These are phyloP conservation scores for Bos javanicus DNA, from an alignment of 2,113 vertebrate genomes.

Conservation along the genomic window DNA sequence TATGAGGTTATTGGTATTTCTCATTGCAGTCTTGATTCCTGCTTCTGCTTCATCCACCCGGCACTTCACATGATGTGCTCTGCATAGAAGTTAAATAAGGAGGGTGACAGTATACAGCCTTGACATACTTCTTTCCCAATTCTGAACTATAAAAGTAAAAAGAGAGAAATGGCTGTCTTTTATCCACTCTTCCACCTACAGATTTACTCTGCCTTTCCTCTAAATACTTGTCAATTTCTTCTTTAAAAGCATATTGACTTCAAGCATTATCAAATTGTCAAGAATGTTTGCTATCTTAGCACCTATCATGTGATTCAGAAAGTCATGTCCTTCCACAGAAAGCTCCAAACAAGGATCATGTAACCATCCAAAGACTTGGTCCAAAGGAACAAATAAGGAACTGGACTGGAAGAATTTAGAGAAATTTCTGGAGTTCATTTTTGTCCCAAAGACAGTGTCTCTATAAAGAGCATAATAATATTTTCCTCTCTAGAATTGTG, in stretches of 20 bases:
- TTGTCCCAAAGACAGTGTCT: conserved; percentile 29
- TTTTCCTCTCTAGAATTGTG: conserved; percentile 43
- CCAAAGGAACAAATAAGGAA: background rate
- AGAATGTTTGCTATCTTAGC: background rate
- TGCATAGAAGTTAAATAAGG: background rate
- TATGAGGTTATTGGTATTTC: background rate
- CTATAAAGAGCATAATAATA: conserved; percentile 44
- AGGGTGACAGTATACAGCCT: background rate
- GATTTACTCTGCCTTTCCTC: background rate
- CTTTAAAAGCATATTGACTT: background rate
- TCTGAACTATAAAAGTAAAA: background rate
- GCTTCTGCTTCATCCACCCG: background rate
- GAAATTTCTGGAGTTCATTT: conserved; percentile 5
- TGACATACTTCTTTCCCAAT: background rate
- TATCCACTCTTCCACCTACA: background rate
- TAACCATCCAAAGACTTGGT: background rate
- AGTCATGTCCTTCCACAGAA: background rate
- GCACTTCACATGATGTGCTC: background rate
- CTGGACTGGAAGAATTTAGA: background rate
- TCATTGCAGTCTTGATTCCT: background rate
- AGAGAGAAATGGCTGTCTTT: background rate
- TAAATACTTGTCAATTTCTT: background rate
- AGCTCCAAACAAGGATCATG: background rate
- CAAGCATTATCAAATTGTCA: background rate
- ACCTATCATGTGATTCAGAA: background rate